Evolutionary conservation across 1,140 invertebrate genomes (phyloP), one percentile per base, ranked within the genome.

Genomic region (Maniola jurtina): DNA sequence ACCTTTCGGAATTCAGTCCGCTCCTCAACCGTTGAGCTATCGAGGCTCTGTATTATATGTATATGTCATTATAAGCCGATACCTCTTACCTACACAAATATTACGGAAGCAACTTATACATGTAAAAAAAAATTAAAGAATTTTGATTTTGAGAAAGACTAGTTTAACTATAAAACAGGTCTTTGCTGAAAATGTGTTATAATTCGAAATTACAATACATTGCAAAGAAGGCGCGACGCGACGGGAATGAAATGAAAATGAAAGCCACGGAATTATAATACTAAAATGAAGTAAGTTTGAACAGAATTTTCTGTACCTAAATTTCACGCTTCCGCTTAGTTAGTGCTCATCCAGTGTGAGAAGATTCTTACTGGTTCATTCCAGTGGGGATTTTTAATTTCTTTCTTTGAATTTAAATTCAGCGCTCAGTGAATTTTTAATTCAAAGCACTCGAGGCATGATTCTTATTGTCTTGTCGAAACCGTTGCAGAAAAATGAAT

Each of bases 371-470:
- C 60, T 75, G 76, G 71, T 77, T 80, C 76, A 75, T 77, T 71
- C 69, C 71, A 57, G 66, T 56, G 68, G 70, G 71, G 77, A 71
- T 80, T 85, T 83, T 84, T 85, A 85, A 84, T 85, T 87, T 85
- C 71, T 83, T 81, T 75, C 69, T 79, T 79, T 76, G 70, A 80
- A 86, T 82, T 86, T 80, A 82, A 84, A 82, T 79, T 73, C 75
- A 70, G 73, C 65, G 77, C 75, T 78, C 70, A 71, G 71, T 76
- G 81, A 83, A 83, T 82, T 80, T 71, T 71, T 78, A 81, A 78
- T 74, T 73, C 61, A 67, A 75, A 78, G 62, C 70, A 70, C 66
- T 75, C 70, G 62, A 64, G 72, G 73, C 71, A 73, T 76, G 70
- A 77, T 81, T 78, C 73, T 57, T 56, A 67, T 58, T 67, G 61